Evolutionary conservation across 2,797 vertebrate genomes (phyloP).

Genomic region (Chiroxiphia lanceolata): DNA sequence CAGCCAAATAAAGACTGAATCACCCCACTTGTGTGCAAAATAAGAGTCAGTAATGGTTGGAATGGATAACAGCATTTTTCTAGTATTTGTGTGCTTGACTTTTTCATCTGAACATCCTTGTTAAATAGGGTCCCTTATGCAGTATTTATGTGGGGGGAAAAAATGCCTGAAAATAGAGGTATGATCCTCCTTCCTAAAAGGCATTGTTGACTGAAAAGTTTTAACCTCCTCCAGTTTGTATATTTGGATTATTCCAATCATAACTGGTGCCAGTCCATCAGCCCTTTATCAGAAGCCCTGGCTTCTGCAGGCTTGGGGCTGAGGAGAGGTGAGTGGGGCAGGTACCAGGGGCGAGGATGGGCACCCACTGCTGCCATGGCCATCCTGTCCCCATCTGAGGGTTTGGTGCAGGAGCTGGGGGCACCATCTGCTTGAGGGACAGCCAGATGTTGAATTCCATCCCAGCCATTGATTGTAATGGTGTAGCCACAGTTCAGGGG

Average conservation of each 20-base stretch:
- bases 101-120: background rate
- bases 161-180: background rate
- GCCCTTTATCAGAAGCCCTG: background rate
- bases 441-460: accelerated
- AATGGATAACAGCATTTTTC: background rate
- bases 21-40: background rate
- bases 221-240: background rate
- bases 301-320: background rate
- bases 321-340: accelerated
- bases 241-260: background rate
- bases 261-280: background rate
- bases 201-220: background rate
- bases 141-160: background rate
- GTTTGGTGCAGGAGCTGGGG: accelerated
- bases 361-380: accelerated
- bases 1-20: background rate
- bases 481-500: accelerated
- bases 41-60: background rate
- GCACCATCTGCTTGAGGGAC: background rate
- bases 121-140: background rate
- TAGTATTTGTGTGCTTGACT: background rate
- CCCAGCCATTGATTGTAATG: accelerated
- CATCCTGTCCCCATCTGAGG: accelerated
- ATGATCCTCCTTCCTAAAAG: background rate
- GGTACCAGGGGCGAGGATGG: accelerated